These are phyloP conservation scores for Sesia apiformis DNA, from an alignment of 2,888 invertebrate genomes.

Conservation along the genomic window DNA sequence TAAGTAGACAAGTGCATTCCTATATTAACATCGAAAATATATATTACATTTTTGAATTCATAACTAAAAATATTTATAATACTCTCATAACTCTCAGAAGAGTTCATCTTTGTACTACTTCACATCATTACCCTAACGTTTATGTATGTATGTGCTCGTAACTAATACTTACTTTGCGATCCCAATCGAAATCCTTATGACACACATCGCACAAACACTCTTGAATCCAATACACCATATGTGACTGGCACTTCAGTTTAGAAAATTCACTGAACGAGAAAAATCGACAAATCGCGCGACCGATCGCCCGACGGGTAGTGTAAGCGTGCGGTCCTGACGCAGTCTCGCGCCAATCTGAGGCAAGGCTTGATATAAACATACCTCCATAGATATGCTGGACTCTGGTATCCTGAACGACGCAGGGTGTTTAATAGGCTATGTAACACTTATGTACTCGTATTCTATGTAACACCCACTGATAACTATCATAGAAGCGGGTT, in stretches of 20 bases:
- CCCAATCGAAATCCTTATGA: slow-evolving; percentile 5
- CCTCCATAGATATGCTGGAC: slow-evolving; percentile 8
- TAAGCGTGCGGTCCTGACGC: slow-evolving; percentile 23
- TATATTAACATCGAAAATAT: too few relatives aligned
- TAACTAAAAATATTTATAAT: too few relatives aligned
- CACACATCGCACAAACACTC: slow-evolving; percentile 3
- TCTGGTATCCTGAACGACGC: slow-evolving; percentile 1
- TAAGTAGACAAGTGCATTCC: too few relatives aligned
- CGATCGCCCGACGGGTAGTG: slow-evolving; percentile 2
- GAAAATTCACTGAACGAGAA: slow-evolving; percentile 1
- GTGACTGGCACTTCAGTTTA: neutral
- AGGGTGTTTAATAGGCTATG: neutral
- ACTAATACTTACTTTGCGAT: slow-evolving; percentile 6
- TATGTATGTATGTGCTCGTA: too few relatives aligned
- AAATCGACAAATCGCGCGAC: slow-evolving; percentile 3
- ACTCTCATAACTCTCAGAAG: too few relatives aligned
- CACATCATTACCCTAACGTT: too few relatives aligned
- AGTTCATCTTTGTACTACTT: too few relatives aligned
- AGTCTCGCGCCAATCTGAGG: slow-evolving; percentile 24
- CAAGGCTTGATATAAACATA: slow-evolving; percentile 7
- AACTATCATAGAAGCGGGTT: too few relatives aligned
- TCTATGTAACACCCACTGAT: too few relatives aligned
- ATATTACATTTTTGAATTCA: too few relatives aligned
- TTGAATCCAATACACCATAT: neutral
- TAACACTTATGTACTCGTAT: too few relatives aligned